A percentile compares a stretch with the other conserved stretches of the same genome.
Conservation (phyloP, 2,113 vertebrate species). For the Gavialis gangeticus region DNA sequence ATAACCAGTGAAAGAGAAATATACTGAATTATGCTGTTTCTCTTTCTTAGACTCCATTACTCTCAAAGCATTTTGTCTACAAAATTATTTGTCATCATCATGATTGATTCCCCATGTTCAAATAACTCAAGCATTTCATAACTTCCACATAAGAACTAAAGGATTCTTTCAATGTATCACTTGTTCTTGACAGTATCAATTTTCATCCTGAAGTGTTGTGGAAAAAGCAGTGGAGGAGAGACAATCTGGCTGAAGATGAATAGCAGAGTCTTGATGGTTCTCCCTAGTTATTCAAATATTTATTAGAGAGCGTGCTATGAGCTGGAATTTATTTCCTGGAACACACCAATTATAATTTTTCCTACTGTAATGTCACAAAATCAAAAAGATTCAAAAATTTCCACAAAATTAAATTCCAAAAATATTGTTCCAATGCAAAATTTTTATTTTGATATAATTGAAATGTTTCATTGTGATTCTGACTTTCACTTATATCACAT, state of each 20-base stretch:
- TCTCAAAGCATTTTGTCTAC: not conserved
- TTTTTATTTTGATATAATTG: not conserved
- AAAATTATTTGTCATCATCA: not conserved
- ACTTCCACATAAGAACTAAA: not conserved
- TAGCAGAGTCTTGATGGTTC: not conserved
- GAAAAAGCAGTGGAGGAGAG: not conserved
- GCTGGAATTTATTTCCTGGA: not conserved
- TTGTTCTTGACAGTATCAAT: not conserved
- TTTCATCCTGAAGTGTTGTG: not conserved
- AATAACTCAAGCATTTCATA: not conserved
- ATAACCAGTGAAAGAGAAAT: not conserved
- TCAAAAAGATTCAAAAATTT: not conserved
- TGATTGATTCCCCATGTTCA: not conserved
- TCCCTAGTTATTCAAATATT: not conserved
- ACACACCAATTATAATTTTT: not conserved
- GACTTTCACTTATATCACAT: not conserved
- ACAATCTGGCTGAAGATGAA: not conserved
- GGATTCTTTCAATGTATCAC: not conserved
- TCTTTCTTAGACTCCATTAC: not conserved
- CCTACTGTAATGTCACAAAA: not conserved
- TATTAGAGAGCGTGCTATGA: not conserved
- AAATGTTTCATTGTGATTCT: not conserved
- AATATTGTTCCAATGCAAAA: not conserved
- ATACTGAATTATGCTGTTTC: accelerated
- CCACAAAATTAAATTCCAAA: not conserved